phyloP scores from a whole-genome alignment of 1,140 invertebrate genomes.

The Drosophila aff. region DNA sequence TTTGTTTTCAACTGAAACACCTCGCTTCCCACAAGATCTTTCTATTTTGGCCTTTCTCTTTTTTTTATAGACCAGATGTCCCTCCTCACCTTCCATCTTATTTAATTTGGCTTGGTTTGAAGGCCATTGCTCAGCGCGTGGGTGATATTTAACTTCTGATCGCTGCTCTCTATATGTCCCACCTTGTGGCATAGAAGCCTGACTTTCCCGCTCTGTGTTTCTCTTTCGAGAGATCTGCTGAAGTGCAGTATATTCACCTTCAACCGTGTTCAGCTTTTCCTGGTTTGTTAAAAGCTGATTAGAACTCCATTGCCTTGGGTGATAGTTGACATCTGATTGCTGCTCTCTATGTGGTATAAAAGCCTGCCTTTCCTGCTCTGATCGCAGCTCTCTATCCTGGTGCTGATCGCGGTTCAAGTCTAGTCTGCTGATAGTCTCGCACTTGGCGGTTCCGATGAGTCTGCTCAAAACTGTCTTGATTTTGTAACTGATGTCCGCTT shows the following conservation, averaged over 20 bases:
- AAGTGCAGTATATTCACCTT: background rate
- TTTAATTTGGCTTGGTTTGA: background rate
- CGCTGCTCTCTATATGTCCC: background rate
- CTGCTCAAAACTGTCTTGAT: background rate
- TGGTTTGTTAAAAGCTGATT: background rate
- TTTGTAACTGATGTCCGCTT: background rate
- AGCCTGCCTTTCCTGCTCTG: too few relatives aligned
- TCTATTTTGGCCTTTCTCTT: slow-evolving; percentile 14
- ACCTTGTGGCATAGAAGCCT: background rate
- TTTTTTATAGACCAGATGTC: background rate
- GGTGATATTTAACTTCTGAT: background rate
- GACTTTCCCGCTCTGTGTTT: slow-evolving; percentile 4
- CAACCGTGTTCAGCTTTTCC: background rate
- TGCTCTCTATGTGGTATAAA: background rate
- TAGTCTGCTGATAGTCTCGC: background rate
- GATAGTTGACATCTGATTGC: background rate
- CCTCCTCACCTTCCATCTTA: background rate
- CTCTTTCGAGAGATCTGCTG: background rate
- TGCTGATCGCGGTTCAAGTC: background rate
- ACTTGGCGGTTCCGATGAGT: background rate
- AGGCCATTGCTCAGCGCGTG: background rate
- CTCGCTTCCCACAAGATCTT: background rate
- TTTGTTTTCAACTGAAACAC: background rate
- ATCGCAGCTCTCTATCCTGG: too few relatives aligned
- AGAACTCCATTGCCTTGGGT: background rate